Base-by-base conservation (phyloP, 1,140 invertebrate genomes). In the Plectrocnemia conspersa region DNA sequence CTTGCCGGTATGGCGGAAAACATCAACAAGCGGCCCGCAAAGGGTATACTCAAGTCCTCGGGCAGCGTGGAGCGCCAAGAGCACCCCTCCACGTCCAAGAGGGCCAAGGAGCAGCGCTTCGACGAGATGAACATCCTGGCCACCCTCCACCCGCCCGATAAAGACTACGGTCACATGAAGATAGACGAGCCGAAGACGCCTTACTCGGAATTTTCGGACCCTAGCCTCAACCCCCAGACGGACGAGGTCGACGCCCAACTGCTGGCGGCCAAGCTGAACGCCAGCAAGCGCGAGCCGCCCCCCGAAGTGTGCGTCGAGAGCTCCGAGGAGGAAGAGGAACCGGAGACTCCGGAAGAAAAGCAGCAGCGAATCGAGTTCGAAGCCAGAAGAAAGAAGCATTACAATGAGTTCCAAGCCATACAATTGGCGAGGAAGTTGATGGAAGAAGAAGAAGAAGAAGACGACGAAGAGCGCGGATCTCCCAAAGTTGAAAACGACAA, bases 151-250 rank as follows among this genome's bases (percentile, higher is more conserved):
- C 97, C 97, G 32, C 75, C 89, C 22, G 94, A 95, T 68, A 99
- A 99, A 77, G 96, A 98, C 76, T 99, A 99, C 76, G 97, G 97
- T 7, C 93, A 97, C 67, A 99, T 99, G 93, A 99, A 99, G 79
- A 95, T 98, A 50, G 93, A 97, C 65, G 96, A 98, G 73, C 93
- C 95, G 27, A 93, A 97, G 76, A 99, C 97, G 7, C 97, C 97
- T 1, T 99, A 87, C 66, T 73, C 72, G 4, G 72, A 76, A 58
- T 58, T 54, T 40, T 89, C 85, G 69, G 83, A 86, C 52, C 79
- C 82, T 24, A 85, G 87, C 54, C 75, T 77, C 27, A 80, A 84
- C 53, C 81, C 84, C 38, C 76, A 82, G 63, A 76, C 82, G 64
- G 86, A 88, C 69, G 80, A 84, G 55, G 70, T 92, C 56, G 88